phyloP scores from a whole-genome alignment of 1,140 invertebrate genomes.

The Bombus breviceps region DNA sequence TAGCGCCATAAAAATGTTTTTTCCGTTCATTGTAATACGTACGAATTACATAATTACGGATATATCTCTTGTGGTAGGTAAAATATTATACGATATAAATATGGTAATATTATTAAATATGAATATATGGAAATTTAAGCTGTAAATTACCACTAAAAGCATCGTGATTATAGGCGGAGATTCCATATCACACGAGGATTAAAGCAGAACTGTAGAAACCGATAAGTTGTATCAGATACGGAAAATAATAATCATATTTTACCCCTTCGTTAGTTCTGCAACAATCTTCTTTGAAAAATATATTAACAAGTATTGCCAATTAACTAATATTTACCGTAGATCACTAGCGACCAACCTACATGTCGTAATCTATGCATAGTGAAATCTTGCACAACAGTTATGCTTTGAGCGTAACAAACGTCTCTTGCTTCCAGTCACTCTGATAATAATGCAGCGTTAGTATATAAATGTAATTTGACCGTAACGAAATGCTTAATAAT shows the following conservation, averaged over 20 bases:
- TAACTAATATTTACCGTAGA: not conserved
- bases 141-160: not conserved
- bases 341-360: too few relatives aligned
- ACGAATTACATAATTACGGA: too few relatives aligned
- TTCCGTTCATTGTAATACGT: too few relatives aligned
- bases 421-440: not conserved
- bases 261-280: not conserved
- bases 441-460: not conserved
- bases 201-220: not conserved
- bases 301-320: not conserved
- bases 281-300: not conserved
- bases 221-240: not conserved
- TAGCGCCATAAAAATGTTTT: not conserved
- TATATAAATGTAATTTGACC: not conserved
- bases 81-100: not conserved
- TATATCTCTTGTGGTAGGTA: not conserved
- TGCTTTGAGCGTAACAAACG: not conserved
- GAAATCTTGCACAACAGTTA: not conserved
- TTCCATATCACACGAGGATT: not conserved
- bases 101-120: not conserved
- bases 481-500: constrained; percentile 1
- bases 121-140: not conserved
- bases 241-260: not conserved
- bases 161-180: too few relatives aligned
- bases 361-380: not conserved